These are phyloP conservation scores for Danio choprae DNA, from an alignment of 2,797 vertebrate genomes.

Conservation along the genomic window DNA sequence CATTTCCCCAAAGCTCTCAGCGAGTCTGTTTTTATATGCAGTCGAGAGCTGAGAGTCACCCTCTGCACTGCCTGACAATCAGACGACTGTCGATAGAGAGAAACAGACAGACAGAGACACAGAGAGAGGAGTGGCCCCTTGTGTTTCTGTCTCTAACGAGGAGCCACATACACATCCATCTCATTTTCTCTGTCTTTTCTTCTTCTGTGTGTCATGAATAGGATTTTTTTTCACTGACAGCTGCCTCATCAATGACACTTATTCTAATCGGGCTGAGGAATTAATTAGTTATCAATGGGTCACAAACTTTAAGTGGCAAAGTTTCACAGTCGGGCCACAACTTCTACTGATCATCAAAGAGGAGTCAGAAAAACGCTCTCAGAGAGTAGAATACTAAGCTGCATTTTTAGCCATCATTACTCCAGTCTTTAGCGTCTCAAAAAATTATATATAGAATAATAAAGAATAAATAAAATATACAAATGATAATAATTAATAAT, in stretches of 20 bases:
- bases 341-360: constrained; percentile 2
- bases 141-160: constrained; percentile 44
- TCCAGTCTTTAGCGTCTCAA: too few relatives aligned
- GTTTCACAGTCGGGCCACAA: neutral
- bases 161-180: constrained; percentile 32
- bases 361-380: neutral
- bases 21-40: constrained; percentile 49
- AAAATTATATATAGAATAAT: too few relatives aligned
- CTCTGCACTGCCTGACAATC: constrained; percentile 54
- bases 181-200: constrained; percentile 26
- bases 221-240: neutral
- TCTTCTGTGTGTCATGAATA: constrained; percentile 24
- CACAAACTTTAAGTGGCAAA: neutral
- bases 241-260: neutral
- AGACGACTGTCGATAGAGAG: constrained; percentile 38
- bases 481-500: too few relatives aligned
- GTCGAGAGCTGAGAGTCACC: constrained; percentile 39
- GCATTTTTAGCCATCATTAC: too few relatives aligned
- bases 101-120: neutral
- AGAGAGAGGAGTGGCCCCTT: constrained; percentile 50
- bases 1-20: constrained; percentile 52
- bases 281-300: constrained; percentile 5
- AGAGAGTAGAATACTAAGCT: neutral
- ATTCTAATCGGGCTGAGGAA: neutral
- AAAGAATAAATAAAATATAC: too few relatives aligned